Evolutionary conservation across 2,888 invertebrate species (phyloP).

Genomic region (Capitulum mitella): DNA sequence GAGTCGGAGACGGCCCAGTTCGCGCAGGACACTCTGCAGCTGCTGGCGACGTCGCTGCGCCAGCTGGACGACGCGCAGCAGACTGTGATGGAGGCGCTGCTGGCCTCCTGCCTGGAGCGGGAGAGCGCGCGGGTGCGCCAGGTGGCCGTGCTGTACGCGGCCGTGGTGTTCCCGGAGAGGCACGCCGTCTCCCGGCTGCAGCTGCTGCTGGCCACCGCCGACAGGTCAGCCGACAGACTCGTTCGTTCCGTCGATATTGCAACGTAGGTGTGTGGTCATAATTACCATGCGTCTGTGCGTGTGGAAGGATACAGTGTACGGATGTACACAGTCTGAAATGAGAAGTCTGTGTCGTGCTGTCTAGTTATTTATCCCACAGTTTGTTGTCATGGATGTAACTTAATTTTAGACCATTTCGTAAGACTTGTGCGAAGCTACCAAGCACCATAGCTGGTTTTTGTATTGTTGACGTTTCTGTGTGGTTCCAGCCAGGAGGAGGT

Average conservation of each 20-base stretch:
- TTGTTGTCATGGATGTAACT: too few relatives aligned
- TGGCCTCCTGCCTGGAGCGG: constrained; percentile 65
- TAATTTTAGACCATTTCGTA: too few relatives aligned
- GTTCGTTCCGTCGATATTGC: too few relatives aligned
- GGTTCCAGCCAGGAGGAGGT: constrained; percentile 72
- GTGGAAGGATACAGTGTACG: background rate
- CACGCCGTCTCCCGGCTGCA: constrained; percentile 76
- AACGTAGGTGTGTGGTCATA: background rate
- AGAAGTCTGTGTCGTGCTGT: background rate
- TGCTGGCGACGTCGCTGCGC: constrained; percentile 46
- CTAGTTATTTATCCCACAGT: too few relatives aligned
- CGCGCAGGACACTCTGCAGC: constrained; percentile 45
- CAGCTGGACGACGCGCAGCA: constrained; percentile 40
- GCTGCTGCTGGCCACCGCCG: constrained; percentile 72
- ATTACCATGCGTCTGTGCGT: too few relatives aligned
- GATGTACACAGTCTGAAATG: background rate
- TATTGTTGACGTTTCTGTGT: too few relatives aligned
- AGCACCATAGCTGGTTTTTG: too few relatives aligned
- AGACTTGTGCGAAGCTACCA: too few relatives aligned
- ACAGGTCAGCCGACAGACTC: constrained; percentile 53
- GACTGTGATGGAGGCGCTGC: constrained; percentile 54
- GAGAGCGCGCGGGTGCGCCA: constrained; percentile 72
- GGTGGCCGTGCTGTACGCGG: constrained; percentile 72
- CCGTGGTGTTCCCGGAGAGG: constrained; percentile 69
- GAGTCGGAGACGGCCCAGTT: constrained; percentile 40